Conservation (phyloP, 2,113 vertebrate species). For the Eurypyga helias region DNA sequence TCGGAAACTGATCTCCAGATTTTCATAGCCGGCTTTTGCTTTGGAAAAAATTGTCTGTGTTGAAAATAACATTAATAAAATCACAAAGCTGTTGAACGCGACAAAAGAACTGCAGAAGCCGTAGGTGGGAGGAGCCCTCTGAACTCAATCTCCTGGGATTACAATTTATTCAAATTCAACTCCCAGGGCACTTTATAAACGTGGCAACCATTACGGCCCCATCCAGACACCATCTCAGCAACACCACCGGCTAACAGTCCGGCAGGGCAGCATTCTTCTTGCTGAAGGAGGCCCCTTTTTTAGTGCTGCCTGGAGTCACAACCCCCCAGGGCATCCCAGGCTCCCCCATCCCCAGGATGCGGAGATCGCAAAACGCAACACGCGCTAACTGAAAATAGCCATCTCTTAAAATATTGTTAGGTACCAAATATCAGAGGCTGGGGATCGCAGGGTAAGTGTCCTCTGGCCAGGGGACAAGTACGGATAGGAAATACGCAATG, state of each 20-base stretch:
- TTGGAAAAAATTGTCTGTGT: not conserved
- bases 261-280: not conserved
- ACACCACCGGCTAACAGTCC: not conserved
- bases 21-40: not conserved
- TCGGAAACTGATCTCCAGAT: not conserved
- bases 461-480: not conserved
- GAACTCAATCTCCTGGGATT: not conserved
- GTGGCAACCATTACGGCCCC: not conserved
- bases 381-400: not conserved
- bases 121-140: not conserved
- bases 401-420: not conserved
- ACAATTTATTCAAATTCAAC: not conserved
- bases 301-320: rapidly evolving
- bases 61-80: not conserved
- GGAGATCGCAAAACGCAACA: not conserved
- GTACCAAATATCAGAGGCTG: not conserved
- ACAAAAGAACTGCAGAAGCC: not conserved
- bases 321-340: not conserved
- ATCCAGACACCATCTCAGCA: not conserved
- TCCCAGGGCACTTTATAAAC: not conserved
- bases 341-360: not conserved
- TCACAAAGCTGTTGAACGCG: not conserved
- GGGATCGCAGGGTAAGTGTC: not conserved
- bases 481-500: not conserved
- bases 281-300: not conserved